phyloP scores from a whole-genome alignment of 2,888 invertebrate species.

The Trissolcus japonicus region DNA sequence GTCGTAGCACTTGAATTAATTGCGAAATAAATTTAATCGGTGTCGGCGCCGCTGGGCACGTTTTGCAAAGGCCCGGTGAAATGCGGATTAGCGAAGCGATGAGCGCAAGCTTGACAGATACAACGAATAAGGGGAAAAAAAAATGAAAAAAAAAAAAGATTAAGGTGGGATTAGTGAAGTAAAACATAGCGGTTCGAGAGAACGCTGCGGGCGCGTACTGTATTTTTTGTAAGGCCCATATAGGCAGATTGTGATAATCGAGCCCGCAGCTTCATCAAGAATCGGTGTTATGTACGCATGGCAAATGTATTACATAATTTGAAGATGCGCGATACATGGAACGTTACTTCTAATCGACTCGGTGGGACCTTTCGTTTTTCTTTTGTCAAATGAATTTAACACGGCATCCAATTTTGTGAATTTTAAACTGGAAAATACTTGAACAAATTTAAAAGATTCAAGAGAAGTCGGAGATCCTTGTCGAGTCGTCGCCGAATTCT shows the following conservation, averaged over 20 bases:
- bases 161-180: conserved; percentile 15
- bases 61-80: conserved; percentile 14
- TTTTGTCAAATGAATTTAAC: background rate
- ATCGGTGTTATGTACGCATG: conserved; percentile 54
- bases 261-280: conserved; percentile 70
- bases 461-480: conserved; percentile 19
- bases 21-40: conserved; percentile 22
- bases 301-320: conserved; percentile 30
- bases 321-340: conserved; percentile 45
- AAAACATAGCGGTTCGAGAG: conserved; percentile 56
- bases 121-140: conserved; percentile 42
- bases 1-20: conserved; percentile 37
- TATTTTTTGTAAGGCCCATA: conserved; percentile 75
- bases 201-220: conserved; percentile 69
- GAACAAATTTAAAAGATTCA: background rate
- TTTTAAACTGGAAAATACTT: too few relatives aligned
- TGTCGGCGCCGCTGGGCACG: conserved; percentile 33
- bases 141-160: conserved; percentile 11
- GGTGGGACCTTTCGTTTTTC: conserved; percentile 21
- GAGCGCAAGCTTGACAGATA: conserved; percentile 43
- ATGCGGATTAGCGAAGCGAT: conserved; percentile 25
- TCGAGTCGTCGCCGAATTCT: conserved; percentile 51
- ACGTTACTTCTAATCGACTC: conserved; percentile 44
- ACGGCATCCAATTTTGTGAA: too few relatives aligned
- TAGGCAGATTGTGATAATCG: conserved; percentile 75